Conservation (phyloP, 2,113 vertebrate species). For the Stigmatopora nigra region DNA sequence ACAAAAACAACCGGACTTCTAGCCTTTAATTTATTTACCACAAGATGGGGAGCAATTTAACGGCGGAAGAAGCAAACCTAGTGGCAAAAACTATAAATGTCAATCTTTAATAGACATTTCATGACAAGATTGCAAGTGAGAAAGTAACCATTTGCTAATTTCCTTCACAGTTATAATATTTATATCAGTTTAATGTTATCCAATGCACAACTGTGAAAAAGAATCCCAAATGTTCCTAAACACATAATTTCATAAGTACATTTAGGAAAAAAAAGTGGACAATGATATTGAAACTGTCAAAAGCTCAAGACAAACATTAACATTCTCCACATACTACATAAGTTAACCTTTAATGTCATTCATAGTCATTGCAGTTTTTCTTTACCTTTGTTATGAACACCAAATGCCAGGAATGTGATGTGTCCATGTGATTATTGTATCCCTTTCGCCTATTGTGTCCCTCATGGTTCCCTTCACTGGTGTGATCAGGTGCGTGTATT, state of each 20-base stretch:
- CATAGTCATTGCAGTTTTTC: background rate
- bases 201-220: no score
- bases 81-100: background rate
- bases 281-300: background rate
- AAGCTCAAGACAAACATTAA: background rate
- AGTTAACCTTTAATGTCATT: background rate
- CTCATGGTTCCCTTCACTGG: no score
- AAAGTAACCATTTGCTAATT: background rate
- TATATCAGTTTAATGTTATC: no score
- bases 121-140: background rate
- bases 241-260: background rate
- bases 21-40: conserved; percentile 20
- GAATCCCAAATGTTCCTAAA: no score
- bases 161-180: no score
- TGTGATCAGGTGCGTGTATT: no score
- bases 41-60: background rate
- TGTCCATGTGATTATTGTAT: no score
- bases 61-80: background rate
- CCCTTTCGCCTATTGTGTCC: no score
- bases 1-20: conserved; percentile 10
- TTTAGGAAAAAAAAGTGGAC: background rate
- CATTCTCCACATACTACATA: background rate
- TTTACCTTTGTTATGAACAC: no score
- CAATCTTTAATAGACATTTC: background rate
- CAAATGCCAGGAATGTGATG: no score